Conservation (phyloP, 2,113 vertebrate genomes). For the Pandion haliaetus region DNA sequence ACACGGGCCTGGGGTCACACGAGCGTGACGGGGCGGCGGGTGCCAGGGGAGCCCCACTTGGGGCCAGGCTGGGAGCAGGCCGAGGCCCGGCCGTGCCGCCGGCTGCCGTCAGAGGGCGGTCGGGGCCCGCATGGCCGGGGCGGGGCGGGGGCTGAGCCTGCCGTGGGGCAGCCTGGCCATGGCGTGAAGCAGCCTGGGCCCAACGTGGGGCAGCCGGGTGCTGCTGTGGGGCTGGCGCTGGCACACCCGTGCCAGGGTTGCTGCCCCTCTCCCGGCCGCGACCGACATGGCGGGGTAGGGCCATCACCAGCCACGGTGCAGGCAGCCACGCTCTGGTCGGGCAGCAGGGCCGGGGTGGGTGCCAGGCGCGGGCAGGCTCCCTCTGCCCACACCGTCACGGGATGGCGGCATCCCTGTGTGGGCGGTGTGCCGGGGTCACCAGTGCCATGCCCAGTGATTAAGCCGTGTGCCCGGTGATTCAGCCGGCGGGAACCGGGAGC, state of each 20-base stretch:
- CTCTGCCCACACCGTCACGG: background rate
- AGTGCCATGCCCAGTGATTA: rapidly evolving
- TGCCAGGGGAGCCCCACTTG: background rate
- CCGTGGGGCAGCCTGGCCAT: background rate
- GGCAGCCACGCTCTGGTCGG: background rate
- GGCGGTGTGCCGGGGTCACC: background rate
- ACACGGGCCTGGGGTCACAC: background rate
- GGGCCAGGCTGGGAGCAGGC: background rate
- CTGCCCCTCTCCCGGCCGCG: no score
- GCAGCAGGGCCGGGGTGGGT: no score
- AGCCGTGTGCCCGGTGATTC: background rate
- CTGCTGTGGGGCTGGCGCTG: background rate
- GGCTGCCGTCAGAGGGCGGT: background rate
- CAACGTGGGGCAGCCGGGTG: no score
- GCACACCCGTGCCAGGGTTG: no score
- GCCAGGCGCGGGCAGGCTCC: background rate
- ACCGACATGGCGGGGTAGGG: background rate
- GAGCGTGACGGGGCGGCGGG: background rate
- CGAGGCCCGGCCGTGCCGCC: background rate
- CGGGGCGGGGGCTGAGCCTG: background rate
- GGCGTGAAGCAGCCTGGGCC: background rate
- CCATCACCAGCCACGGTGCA: rapidly evolving
- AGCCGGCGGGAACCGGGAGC: background rate
- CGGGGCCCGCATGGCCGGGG: background rate
- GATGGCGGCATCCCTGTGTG: background rate